These are phyloP conservation scores for Microcaecilia unicolor DNA, from an alignment of 2,797 vertebrate species.

Conservation along the genomic window DNA sequence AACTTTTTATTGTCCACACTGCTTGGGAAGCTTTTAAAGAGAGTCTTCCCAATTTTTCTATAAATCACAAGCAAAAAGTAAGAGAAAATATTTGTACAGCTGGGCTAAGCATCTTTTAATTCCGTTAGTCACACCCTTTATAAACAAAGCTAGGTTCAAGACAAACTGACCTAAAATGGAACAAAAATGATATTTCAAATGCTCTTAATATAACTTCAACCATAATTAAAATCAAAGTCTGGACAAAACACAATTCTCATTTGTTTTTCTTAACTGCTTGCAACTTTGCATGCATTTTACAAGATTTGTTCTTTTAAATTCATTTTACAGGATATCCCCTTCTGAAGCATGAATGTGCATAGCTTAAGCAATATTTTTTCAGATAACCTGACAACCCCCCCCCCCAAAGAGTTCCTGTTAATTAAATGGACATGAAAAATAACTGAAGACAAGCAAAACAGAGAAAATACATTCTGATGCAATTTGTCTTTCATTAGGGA, in stretches of 20 bases:
- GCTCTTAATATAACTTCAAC: conserved; percentile 32
- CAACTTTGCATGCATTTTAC: conserved; percentile 4
- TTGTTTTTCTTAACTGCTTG: conserved; percentile 29
- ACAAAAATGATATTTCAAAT: conserved; percentile 27
- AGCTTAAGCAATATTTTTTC: too few relatives aligned
- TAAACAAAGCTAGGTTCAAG: conserved; percentile 38
- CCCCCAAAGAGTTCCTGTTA: too few relatives aligned
- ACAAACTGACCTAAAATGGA: conserved; percentile 33
- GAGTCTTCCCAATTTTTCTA: conserved; percentile 44
- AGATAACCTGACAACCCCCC: too few relatives aligned
- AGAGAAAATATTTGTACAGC: conserved; percentile 63
- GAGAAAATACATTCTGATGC: too few relatives aligned
- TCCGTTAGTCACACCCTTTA: conserved; percentile 41
- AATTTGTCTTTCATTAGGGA: too few relatives aligned
- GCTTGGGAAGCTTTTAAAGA: conserved; percentile 45
- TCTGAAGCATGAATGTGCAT: too few relatives aligned
- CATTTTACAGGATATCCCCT: background rate
- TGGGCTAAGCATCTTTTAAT: conserved; percentile 45
- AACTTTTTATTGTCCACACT: conserved; percentile 39
- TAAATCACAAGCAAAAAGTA: conserved; percentile 48
- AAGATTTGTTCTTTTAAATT: conserved; percentile 13
- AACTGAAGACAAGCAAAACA: too few relatives aligned
- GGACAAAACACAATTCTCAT: conserved; percentile 34
- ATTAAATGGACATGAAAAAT: too few relatives aligned
- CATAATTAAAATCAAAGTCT: conserved; percentile 26